A percentile compares a stretch with the other conserved stretches of the same genome.
Evolutionary conservation across 2,113 vertebrate genomes (phyloP).

Genomic region (Carollia perspicillata): DNA sequence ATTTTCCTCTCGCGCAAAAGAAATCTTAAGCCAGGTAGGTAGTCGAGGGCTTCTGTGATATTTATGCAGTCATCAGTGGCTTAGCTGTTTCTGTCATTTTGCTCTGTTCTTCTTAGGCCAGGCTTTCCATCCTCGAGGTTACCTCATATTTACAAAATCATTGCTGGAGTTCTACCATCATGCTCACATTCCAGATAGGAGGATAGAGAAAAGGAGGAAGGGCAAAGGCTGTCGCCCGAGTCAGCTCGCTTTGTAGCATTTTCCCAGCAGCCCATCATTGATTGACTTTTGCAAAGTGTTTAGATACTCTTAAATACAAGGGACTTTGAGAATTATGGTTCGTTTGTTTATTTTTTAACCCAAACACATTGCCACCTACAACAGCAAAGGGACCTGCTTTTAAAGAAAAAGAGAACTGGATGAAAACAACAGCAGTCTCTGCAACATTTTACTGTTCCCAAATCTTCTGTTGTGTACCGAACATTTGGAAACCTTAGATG

Average conservation of each 20-base stretch:
- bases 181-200: background rate
- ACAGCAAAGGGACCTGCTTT: background rate
- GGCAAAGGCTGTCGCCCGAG: background rate
- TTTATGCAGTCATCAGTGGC: background rate
- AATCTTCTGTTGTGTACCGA: background rate
- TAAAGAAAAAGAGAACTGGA: background rate
- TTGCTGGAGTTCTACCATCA: background rate
- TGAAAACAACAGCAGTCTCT: background rate
- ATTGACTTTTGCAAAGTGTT: background rate
- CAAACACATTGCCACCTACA: background rate
- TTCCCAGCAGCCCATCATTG: background rate
- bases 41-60: background rate
- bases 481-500: background rate
- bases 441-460: background rate
- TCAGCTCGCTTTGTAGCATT: background rate
- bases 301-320: background rate
- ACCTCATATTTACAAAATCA: background rate
- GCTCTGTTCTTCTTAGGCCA: background rate
- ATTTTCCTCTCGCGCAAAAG: background rate
- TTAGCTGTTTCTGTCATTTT: background rate
- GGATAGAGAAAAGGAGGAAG: background rate
- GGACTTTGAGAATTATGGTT: background rate
- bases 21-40: background rate
- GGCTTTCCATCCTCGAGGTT: background rate
- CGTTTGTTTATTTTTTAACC: background rate